Conservation (phyloP, 2,888 invertebrate genomes). For the Branchellion lobata region DNA sequence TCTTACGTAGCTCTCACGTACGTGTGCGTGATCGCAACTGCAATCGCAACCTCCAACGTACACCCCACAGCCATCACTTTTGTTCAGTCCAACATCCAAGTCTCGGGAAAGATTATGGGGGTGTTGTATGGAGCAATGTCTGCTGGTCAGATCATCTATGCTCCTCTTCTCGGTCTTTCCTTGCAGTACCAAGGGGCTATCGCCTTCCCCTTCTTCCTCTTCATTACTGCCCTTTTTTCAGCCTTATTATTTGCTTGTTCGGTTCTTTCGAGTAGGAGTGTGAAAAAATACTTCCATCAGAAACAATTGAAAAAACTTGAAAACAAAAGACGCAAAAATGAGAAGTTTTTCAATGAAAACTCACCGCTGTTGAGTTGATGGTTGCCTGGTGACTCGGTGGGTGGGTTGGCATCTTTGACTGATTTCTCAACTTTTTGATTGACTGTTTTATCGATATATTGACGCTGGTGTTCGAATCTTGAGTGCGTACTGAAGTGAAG, state of each 20-base stretch:
- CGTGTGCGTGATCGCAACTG: constrained; percentile 31
- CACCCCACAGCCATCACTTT: constrained; percentile 34
- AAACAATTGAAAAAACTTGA: constrained; percentile 1
- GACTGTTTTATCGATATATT: no score
- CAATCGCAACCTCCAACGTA: constrained; percentile 34
- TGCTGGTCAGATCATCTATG: neutral
- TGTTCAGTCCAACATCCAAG: constrained; percentile 31
- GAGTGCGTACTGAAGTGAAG: no score
- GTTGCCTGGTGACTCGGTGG: no score
- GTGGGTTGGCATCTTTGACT: no score
- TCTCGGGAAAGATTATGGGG: constrained; percentile 41
- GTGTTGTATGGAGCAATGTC: constrained; percentile 26
- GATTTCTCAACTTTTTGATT: no score
- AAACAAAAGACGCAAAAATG: neutral
- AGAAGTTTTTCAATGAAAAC: neutral
- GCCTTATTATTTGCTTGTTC: neutral
- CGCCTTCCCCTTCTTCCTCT: constrained; percentile 31
- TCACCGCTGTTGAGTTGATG: neutral
- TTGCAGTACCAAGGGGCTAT: constrained; percentile 26
- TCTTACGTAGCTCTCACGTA: neutral
- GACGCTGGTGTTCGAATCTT: no score
- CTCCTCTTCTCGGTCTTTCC: constrained; percentile 26
- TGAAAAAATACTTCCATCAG: neutral
- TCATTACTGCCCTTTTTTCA: neutral
- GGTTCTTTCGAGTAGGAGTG: neutral